Percentiles rank a stretch among this genome's conserved stretches.
These are phyloP conservation scores for Deroptyus accipitrinus DNA, from an alignment of 2,113 vertebrate genomes.

Conservation along the genomic window DNA sequence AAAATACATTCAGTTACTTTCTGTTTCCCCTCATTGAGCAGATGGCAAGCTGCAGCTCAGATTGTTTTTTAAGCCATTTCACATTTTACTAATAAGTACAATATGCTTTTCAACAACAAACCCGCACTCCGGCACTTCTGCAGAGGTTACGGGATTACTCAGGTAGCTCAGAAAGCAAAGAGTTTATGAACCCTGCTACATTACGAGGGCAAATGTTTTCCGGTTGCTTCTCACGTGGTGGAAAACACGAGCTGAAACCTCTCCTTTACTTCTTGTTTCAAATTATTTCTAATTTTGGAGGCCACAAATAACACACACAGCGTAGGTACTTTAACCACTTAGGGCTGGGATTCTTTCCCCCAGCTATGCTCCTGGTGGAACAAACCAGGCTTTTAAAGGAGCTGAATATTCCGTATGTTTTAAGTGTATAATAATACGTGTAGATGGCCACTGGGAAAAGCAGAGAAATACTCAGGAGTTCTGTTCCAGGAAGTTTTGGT, in stretches of 20 bases:
- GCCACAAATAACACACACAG: background rate
- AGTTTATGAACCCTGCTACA: slow-evolving; percentile 41
- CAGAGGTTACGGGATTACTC: slow-evolving; percentile 49
- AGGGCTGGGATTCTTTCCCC: slow-evolving; percentile 43
- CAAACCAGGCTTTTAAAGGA: slow-evolving; percentile 58
- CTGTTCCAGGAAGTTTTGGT: slow-evolving; percentile 70
- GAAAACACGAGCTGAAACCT: slow-evolving; percentile 37
- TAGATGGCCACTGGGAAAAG: slow-evolving; percentile 57
- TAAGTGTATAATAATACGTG: background rate
- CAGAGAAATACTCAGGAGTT: slow-evolving; percentile 60
- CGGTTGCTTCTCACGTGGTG: background rate
- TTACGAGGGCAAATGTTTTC: slow-evolving; percentile 30
- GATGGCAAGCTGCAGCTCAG: slow-evolving; percentile 77
- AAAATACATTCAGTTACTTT: slow-evolving; percentile 80
- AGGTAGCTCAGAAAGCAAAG: slow-evolving; percentile 58
- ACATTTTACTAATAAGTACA: slow-evolving; percentile 81
- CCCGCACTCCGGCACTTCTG: slow-evolving; percentile 45
- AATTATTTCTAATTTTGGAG: slow-evolving; percentile 40
- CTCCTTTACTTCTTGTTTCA: slow-evolving; percentile 40
- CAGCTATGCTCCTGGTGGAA: slow-evolving; percentile 34
- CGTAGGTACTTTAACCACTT: background rate
- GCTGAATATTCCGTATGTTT: slow-evolving; percentile 64
- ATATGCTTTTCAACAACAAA: slow-evolving; percentile 75
- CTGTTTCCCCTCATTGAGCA: slow-evolving; percentile 72
- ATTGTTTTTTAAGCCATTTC: slow-evolving; percentile 78